Conservation (phyloP, 2,797 vertebrate species). For the Coregonus ussuriensis region DNA sequence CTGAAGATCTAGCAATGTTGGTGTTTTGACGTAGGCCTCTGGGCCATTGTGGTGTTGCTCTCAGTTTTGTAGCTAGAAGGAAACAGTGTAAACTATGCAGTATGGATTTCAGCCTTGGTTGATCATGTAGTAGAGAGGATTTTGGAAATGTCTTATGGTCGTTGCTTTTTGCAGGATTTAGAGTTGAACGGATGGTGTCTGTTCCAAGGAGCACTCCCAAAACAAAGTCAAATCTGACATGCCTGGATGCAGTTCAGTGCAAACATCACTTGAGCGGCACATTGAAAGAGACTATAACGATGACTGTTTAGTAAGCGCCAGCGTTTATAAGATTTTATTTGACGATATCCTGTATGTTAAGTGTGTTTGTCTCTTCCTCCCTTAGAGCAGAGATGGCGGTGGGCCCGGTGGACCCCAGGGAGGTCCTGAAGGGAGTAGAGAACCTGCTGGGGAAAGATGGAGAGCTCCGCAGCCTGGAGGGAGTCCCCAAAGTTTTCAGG, state of each 20-base stretch:
- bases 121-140: neutral
- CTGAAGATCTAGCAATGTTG: neutral
- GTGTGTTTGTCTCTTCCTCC: conserved; percentile 42
- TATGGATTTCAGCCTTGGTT: neutral
- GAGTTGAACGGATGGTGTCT: neutral
- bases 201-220: conserved; percentile 42
- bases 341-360: conserved; percentile 10
- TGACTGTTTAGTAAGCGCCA: neutral
- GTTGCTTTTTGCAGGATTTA: neutral
- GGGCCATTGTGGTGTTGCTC: neutral
- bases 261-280: neutral
- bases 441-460: conserved; percentile 90
- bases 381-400: conserved; percentile 81
- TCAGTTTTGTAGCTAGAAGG: neutral
- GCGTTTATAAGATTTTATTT: neutral
- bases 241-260: conserved; percentile 2
- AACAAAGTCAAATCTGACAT: conserved; percentile 19
- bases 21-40: neutral
- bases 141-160: neutral
- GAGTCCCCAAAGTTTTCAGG: conserved; percentile 93
- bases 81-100: neutral
- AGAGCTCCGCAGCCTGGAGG: conserved; percentile 89
- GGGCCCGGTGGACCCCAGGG: conserved; percentile 91
- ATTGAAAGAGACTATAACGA: neutral
- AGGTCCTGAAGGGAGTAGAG: conserved; percentile 92